Conservation (phyloP, 1,140 invertebrate genomes). For the Protaetia brevitarsis region DNA sequence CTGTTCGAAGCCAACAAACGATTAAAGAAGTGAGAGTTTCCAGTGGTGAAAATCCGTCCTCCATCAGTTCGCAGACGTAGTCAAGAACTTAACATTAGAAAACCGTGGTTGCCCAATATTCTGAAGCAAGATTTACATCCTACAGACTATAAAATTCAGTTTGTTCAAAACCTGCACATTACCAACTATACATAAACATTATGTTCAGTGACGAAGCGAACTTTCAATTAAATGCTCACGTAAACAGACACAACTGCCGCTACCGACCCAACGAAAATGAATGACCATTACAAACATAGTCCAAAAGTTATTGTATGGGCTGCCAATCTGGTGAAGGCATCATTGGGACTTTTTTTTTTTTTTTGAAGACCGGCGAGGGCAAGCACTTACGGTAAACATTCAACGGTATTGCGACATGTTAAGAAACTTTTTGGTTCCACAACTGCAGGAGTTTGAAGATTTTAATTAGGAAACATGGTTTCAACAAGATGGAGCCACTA, state of each 20-base stretch:
- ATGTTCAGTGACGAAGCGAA: too few relatives aligned
- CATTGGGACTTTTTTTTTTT: slow-evolving; percentile 37
- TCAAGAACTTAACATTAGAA: slow-evolving; percentile 29
- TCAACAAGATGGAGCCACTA: slow-evolving; percentile 37
- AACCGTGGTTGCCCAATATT: too few relatives aligned
- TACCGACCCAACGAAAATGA: too few relatives aligned
- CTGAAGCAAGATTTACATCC: slow-evolving; percentile 38
- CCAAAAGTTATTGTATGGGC: slow-evolving; percentile 25
- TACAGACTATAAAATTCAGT: slow-evolving; percentile 37
- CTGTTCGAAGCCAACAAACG: slow-evolving; percentile 15
- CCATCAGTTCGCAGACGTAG: slow-evolving; percentile 25
- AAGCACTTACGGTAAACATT: slow-evolving; percentile 37
- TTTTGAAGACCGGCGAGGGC: slow-evolving; percentile 30
- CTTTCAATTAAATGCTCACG: too few relatives aligned
- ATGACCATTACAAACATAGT: slow-evolving; percentile 22
- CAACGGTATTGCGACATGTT: slow-evolving; percentile 37
- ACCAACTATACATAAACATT: too few relatives aligned
- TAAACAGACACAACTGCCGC: too few relatives aligned
- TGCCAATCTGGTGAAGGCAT: slow-evolving; percentile 31
- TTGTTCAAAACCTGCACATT: slow-evolving; percentile 36
- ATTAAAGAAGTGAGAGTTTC: too few relatives aligned
- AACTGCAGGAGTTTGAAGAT: slow-evolving; percentile 34
- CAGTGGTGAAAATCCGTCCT: slow-evolving; percentile 25
- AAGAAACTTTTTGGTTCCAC: slow-evolving; percentile 33
- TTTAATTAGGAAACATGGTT: slow-evolving; percentile 36